A percentile compares a stretch with the other conserved stretches of the same genome.
phyloP scores from a whole-genome alignment of 1,140 invertebrate genomes.

The Drosophila chauvacae region DNA sequence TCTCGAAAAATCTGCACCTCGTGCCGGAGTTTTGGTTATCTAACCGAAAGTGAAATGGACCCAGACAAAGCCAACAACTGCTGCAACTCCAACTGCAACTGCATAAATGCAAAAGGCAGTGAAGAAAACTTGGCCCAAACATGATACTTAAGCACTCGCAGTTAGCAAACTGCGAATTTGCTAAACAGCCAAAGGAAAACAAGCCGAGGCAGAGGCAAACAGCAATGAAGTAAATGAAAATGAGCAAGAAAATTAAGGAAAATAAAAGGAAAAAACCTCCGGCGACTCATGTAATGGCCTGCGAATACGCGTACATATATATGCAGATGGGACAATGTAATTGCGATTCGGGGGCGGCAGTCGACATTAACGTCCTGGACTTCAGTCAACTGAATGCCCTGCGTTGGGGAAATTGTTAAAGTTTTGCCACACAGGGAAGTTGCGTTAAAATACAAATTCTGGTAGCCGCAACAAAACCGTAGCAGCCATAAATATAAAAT shows the following conservation, averaged over 20 bases:
- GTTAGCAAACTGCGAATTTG: conserved; percentile 80
- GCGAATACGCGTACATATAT: conserved; percentile 26
- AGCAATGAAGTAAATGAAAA: conserved; percentile 52
- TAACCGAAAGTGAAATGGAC: conserved; percentile 76
- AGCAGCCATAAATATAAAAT: background rate
- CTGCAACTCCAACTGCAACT: conserved; percentile 42
- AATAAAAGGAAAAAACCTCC: conserved; percentile 2
- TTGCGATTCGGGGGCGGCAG: conserved; percentile 35
- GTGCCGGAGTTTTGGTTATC: conserved; percentile 53
- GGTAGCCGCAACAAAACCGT: background rate
- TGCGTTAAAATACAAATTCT: background rate
- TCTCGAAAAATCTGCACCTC: background rate
- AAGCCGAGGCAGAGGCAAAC: conserved; percentile 34
- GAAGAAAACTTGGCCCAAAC: conserved; percentile 61
- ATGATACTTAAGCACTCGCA: conserved; percentile 62
- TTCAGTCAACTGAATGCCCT: conserved; percentile 14
- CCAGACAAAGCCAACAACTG: conserved; percentile 33
- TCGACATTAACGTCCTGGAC: conserved; percentile 3
- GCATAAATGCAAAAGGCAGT: conserved; percentile 59
- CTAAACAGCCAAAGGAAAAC: conserved; percentile 61
- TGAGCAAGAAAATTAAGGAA: conserved; percentile 45
- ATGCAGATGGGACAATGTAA: conserved; percentile 45
- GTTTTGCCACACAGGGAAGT: too few relatives aligned
- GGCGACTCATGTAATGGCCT: conserved; percentile 62
- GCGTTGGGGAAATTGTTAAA: background rate